These are phyloP conservation scores for Tiphia femorata DNA, from an alignment of 2,888 invertebrate genomes.

Conservation along the genomic window DNA sequence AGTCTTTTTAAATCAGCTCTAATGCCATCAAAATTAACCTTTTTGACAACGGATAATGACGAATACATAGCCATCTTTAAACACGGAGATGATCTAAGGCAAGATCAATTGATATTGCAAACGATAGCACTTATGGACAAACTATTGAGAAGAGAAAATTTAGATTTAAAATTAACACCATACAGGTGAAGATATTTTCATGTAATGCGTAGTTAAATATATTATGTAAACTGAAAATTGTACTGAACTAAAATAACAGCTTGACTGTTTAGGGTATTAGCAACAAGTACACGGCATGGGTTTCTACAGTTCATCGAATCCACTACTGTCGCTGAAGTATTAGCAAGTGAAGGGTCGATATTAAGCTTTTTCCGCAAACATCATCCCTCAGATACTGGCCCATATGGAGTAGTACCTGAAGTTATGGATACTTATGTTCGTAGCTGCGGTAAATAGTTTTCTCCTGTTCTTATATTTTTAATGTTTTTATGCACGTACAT, in stretches of 20 bases:
- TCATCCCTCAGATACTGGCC: slow-evolving; percentile 88
- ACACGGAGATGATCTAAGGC: slow-evolving; percentile 96
- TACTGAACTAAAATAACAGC: neutral
- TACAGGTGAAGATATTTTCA: slow-evolving; percentile 76
- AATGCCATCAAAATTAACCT: slow-evolving; percentile 94
- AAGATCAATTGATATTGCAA: slow-evolving; percentile 97
- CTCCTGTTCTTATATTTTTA: too few relatives aligned
- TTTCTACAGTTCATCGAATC: slow-evolving; percentile 97
- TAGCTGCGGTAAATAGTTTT: slow-evolving; percentile 80
- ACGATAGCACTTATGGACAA: slow-evolving; percentile 99
- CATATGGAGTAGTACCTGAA: slow-evolving; percentile 92
- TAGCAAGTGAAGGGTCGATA: slow-evolving; percentile 89
- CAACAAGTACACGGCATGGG: slow-evolving; percentile 96
- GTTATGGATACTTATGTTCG: slow-evolving; percentile 98
- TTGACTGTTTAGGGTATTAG: slow-evolving; percentile 78
- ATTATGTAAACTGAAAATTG: neutral
- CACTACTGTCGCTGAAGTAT: slow-evolving; percentile 90
- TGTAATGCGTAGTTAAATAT: neutral
- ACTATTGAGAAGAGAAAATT: slow-evolving; percentile 90
- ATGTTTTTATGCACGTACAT: too few relatives aligned
- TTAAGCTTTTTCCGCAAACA: slow-evolving; percentile 93
- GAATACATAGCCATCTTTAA: slow-evolving; percentile 98
- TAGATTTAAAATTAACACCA: slow-evolving; percentile 96
- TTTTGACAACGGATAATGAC: slow-evolving; percentile 83
- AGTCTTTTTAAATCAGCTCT: slow-evolving; percentile 95